Evolutionary conservation across 2,113 vertebrate genomes (phyloP), one percentile per base, ranked within the genome.

Genomic region (Carettochelys insculpta): DNA sequence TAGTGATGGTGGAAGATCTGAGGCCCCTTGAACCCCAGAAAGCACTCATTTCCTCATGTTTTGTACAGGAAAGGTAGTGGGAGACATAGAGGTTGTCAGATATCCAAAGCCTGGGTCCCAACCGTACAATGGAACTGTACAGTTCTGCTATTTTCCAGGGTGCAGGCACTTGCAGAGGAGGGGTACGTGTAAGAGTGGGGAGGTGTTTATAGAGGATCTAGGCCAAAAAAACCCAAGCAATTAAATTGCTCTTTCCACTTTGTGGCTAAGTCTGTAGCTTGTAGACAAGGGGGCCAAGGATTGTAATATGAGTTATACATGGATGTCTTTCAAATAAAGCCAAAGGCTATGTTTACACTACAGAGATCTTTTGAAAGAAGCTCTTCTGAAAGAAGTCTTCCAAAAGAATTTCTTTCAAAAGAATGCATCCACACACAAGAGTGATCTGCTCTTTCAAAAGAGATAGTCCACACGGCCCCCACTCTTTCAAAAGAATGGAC

Each of bases 211-310:
- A 10, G 52, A 83, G 25, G 90, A 86, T 45, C 75, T 54, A 45
- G 73, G 31, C 34, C 11, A 87, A 91, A 80, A 95, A 83, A 85
- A 85, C 79, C 43, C 4, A 31, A 79, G 51, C 58, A 89, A 96
- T 94, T 95, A 78, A 73, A 25, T 65, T 82, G 16, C 41, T 22
- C 86, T 82, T 88, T 83, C 43, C 73, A 8, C 86, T 94, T 93
- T 93, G 47, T 82, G 92, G 76, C 91, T 53, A 92, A 84, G 34
- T 41, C 85, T 95, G 34, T 80, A 92, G 34, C 96, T 92, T 81
- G 80, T 6, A 95, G 77, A 95, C 88, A 83, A 96, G 83, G 11
- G 83, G 50, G 1, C 79, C 83, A 14, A 47, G 77, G 3, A 22
- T 52, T 83, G 27, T 29, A 53, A 78, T 84, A 88, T 83, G 47